Evolutionary conservation across 2,888 invertebrate species (phyloP).

Genomic region (Meliscaeva auricollis): DNA sequence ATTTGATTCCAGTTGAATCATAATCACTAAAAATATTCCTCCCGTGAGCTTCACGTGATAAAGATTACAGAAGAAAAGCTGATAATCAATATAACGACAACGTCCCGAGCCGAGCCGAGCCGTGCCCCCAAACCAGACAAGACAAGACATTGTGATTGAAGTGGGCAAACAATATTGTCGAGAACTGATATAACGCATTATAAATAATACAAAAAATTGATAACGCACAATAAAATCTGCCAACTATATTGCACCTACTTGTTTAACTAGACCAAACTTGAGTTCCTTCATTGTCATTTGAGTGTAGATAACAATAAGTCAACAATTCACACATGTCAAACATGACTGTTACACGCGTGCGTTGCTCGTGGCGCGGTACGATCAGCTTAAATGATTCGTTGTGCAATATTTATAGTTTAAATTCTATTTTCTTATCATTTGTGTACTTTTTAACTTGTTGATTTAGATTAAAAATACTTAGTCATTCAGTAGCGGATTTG

Average conservation of each 20-base stretch:
- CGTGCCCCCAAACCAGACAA: slow-evolving; percentile 52
- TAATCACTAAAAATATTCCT: slow-evolving; percentile 33
- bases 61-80: slow-evolving; percentile 33
- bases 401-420: neutral
- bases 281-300: neutral
- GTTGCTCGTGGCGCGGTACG: neutral
- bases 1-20: neutral
- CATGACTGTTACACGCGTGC: neutral
- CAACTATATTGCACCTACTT: slow-evolving; percentile 3
- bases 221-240: slow-evolving; percentile 38
- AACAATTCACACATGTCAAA: neutral
- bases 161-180: slow-evolving; percentile 8
- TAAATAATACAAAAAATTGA: slow-evolving; percentile 17
- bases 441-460: no score
- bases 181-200: slow-evolving; percentile 4
- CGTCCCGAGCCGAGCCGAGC: slow-evolving; percentile 41
- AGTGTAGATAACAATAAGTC: neutral
- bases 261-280: neutral
- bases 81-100: no score
- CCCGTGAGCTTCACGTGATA: slow-evolving; percentile 71
- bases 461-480: no score
- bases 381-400: neutral
- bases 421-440: no score
- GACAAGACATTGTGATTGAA: slow-evolving; percentile 4
- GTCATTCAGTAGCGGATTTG: no score